Evolutionary conservation across 2,113 vertebrate species (phyloP), one percentile per base, ranked within the genome.

Genomic region (Sterna hirundo): DNA sequence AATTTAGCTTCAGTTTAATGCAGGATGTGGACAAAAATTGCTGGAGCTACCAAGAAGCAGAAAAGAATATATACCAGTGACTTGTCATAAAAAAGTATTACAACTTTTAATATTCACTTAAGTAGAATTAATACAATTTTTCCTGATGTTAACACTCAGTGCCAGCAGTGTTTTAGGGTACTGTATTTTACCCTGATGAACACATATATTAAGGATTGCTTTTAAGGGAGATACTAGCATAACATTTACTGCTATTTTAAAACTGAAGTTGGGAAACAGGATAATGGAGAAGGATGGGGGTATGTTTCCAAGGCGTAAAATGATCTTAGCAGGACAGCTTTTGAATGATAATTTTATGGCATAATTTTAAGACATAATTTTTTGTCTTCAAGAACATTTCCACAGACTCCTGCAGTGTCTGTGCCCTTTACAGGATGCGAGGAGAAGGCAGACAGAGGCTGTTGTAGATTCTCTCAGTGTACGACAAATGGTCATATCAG

Each of bases 221-320:
- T 93, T 86, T 75, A 83, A 90, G 38, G n/a, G 23, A 85, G 29
- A 29, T 49, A 83, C 82, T 83, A 91, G 54, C 38, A n/a, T 83
- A 82, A 71, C 13, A 62, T 91, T 95, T 95, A 85, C 54, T 62
- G 38, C 42, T 87, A n/a, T 83, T 95, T 90, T 83, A 86, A 86
- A 96, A 69, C 75, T 17, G 11, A 89, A 85, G 32, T 52, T 85
- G 89, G 87, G 71, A 75, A 84, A 92, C 9, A 10, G 18, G 13
- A 94, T 57, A 78, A 80, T 8, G 25, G 38, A 83, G 54, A 77
- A 93, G n/a, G 44, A 81, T 25, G 13, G 34, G 12, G 23, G 15
- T 36, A 77, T 5, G 2, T 60, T 88, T 93, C 66, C 70, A 87
- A 87, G 61, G 61, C n/a, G 18, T 76, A 23, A 93, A 87, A 65